Evolutionary conservation across 1,140 invertebrate genomes (phyloP).

Genomic region (Zaprionus lachaisei): DNA sequence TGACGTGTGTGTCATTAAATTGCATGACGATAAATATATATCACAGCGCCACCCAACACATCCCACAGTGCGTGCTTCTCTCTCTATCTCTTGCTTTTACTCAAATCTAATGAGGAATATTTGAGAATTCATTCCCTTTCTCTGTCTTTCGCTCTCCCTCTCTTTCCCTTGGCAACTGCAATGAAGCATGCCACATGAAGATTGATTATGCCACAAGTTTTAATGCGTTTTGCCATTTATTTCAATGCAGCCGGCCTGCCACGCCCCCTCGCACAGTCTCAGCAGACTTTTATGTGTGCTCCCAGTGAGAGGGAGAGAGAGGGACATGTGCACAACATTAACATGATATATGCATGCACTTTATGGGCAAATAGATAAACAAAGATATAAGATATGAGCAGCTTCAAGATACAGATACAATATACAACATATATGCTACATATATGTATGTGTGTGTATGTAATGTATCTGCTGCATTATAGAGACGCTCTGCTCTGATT

Average conservation of each 20-base stretch:
- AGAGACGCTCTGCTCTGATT: constrained; percentile 7
- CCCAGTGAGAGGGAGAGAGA: not conserved
- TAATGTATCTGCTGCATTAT: not conserved
- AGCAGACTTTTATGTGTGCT: not conserved
- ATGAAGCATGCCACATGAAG: constrained; percentile 71
- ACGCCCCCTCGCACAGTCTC: not conserved
- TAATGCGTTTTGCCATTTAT: constrained; percentile 61
- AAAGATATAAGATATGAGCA: constrained; percentile 10
- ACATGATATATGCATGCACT: constrained; percentile 47
- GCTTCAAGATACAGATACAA: constrained; percentile 1
- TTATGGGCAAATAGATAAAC: constrained; percentile 42
- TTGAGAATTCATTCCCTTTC: constrained; percentile 1
- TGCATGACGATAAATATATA: constrained; percentile 33
- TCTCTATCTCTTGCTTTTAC: not conserved
- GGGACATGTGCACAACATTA: not conserved
- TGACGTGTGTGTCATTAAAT: constrained; percentile 65
- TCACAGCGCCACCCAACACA: not conserved
- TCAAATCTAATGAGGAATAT: constrained; percentile 68
- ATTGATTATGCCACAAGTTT: constrained; percentile 77
- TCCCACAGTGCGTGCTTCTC: not conserved
- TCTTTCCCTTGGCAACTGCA: constrained; percentile 29
- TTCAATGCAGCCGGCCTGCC: constrained; percentile 61
- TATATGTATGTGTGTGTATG: not conserved
- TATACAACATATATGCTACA: constrained; percentile 7
- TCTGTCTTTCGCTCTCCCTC: not conserved